Percentiles rank a stretch among this genome's conserved stretches.
Evolutionary conservation across 2,113 vertebrate species (phyloP).

Genomic region (Pogona vitticeps): DNA sequence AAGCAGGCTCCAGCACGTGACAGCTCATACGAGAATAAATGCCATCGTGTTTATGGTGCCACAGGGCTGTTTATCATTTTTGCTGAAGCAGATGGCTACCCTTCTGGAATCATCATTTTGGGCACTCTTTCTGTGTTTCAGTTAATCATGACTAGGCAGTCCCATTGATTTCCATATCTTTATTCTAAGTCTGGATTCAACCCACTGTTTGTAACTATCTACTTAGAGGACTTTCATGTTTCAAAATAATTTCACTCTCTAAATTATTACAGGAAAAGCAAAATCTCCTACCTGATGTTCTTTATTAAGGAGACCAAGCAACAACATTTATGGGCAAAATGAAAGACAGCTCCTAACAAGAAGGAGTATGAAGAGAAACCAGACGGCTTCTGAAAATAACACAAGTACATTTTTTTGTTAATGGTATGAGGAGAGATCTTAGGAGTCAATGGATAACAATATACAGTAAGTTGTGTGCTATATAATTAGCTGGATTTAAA

Average conservation of each 20-base stretch:
- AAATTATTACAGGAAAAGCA: not conserved
- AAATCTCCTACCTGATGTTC: not conserved
- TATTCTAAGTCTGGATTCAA: not conserved
- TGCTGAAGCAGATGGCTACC: not conserved
- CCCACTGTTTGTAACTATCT: not conserved
- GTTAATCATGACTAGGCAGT: no score
- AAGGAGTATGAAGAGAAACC: not conserved
- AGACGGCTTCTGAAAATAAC: not conserved
- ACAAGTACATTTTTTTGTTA: not conserved
- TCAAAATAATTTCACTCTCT: not conserved
- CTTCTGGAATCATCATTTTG: not conserved
- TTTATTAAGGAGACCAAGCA: not conserved
- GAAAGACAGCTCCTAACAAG: not conserved
- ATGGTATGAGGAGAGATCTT: not conserved
- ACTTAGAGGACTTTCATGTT: not conserved
- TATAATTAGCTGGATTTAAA: not conserved
- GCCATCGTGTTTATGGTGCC: not conserved
- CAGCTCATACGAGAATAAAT: not conserved
- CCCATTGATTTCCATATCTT: not conserved
- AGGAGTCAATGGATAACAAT: not conserved
- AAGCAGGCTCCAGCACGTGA: not conserved
- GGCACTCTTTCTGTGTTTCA: not conserved
- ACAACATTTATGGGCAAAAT: not conserved
- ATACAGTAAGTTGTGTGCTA: not conserved
- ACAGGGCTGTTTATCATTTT: not conserved